Evolutionary conservation across 2,113 vertebrate species (phyloP), one percentile per base, ranked within the genome.

Genomic region (Neoarius graeffei): DNA sequence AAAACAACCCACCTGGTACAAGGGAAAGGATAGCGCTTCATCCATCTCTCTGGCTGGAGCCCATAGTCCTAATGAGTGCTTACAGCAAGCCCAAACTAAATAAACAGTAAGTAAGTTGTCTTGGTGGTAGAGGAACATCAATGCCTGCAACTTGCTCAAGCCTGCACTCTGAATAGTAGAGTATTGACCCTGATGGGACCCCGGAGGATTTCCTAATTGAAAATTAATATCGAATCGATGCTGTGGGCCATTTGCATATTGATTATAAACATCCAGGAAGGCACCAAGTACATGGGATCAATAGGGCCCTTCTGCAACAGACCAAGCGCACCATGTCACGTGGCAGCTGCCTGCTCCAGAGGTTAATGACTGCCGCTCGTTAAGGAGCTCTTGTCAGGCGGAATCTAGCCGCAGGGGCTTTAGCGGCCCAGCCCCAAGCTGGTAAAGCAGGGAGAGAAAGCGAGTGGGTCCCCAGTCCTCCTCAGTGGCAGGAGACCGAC

Each of bases 191-290:
- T 95, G 93, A 92, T 95, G 96, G 96, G 97, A 96, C 97, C 97
- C 97, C 94, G 88, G 97, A 98, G 98, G 96, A 96, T 98, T 97
- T 96, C 95, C 97, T 99, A 99, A 99, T 99, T 99, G 98, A 99
- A 99, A 99, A 99, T 99, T 99, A 99, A 99, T 99, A 99, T 97
- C 88, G 94, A 97, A 99, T 99, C 98, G 95, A 99, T 99, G 96
- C 96, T 92, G 95, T 82, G 93, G 96, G 95, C 96, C 94, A 99
- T 99, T 99, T 99, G 97, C 98, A 99, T 99, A 99, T 99, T 99
- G 98, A 99, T 99, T 97, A 98, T 97, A 98, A 99, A 98, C 97
- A 98, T 97, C 96, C 97, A 96, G 94, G 97, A 98, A 99, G 97
- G 97, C 97, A 98, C 97, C 96, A 94, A 97, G 97, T 96, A 97